Percentiles rank a stretch among this genome's conserved stretches.
Conservation (phyloP, 2,888 invertebrate genomes). For the Panzeria rudis region DNA sequence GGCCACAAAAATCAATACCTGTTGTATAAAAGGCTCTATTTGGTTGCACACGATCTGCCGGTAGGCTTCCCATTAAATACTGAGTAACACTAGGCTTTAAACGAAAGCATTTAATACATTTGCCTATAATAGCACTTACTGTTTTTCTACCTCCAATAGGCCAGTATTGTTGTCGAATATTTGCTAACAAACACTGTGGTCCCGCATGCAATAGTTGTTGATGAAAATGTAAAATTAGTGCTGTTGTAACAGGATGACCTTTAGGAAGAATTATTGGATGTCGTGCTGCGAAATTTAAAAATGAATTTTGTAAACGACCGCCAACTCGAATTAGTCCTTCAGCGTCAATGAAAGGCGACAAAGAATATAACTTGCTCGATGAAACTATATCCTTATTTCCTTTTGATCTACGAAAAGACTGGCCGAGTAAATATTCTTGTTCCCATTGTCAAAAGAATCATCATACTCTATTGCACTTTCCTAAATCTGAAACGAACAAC, state of each 20-base stretch:
- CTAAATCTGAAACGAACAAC: too few species aligned
- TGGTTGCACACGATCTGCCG: neutral
- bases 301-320: slow-evolving; percentile 40
- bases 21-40: slow-evolving; percentile 51
- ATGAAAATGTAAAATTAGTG: too few species aligned
- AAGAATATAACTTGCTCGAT: slow-evolving; percentile 13
- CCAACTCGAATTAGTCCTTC: slow-evolving; percentile 47
- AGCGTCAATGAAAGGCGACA: slow-evolving; percentile 53
- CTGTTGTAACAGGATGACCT: too few species aligned
- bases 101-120: slow-evolving; percentile 53
- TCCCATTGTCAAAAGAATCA: too few species aligned
- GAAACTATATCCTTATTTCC: neutral
- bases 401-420: too few species aligned
- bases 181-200: slow-evolving; percentile 39
- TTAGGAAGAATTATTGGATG: too few species aligned
- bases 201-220: too few species aligned
- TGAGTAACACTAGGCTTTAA: too few species aligned
- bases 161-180: slow-evolving; percentile 60
- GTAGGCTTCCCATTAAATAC: neutral
- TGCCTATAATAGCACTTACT: slow-evolving; percentile 14
- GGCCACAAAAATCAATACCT: too few species aligned
- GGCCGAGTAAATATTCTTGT: too few species aligned
- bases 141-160: slow-evolving; percentile 57
- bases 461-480: too few species aligned
- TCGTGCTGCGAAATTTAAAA: too few species aligned